Evolutionary conservation across 2,113 vertebrate species (phyloP).

Genomic region (Dicerorhinus sumatrensis): DNA sequence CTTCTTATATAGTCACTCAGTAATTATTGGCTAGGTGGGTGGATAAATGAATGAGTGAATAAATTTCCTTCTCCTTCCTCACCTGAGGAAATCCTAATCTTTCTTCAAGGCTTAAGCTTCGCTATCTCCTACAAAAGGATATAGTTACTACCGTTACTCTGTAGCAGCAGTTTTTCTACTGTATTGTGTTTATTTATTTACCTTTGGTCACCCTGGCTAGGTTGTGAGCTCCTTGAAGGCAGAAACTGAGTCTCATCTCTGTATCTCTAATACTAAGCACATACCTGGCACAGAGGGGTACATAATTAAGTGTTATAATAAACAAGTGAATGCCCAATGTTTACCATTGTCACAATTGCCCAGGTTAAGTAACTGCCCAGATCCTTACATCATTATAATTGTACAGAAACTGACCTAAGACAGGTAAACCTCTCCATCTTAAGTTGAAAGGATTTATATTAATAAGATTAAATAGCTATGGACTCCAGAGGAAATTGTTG

Average conservation of each 20-base stretch:
- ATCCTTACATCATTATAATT: constrained; percentile 30
- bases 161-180: not conserved
- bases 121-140: not conserved
- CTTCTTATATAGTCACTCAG: not conserved
- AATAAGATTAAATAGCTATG: not conserved
- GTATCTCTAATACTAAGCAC: not conserved
- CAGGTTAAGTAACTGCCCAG: not conserved
- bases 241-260: constrained; percentile 44
- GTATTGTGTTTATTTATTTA: constrained; percentile 35
- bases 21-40: not conserved
- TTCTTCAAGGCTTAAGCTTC: constrained; percentile 10
- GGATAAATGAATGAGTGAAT: not conserved
- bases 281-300: not conserved
- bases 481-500: not conserved
- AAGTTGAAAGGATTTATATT: not conserved
- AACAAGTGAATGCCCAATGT: not conserved
- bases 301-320: constrained; percentile 27
- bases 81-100: not conserved
- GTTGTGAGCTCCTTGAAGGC: not conserved
- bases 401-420: not conserved
- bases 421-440: not conserved
- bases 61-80: not conserved
- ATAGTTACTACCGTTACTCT: not conserved
- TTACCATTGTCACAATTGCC: not conserved
- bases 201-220: not conserved